These are phyloP conservation scores for Amia ocellicauda DNA, from an alignment of 2,113 vertebrate species.

Conservation along the genomic window DNA sequence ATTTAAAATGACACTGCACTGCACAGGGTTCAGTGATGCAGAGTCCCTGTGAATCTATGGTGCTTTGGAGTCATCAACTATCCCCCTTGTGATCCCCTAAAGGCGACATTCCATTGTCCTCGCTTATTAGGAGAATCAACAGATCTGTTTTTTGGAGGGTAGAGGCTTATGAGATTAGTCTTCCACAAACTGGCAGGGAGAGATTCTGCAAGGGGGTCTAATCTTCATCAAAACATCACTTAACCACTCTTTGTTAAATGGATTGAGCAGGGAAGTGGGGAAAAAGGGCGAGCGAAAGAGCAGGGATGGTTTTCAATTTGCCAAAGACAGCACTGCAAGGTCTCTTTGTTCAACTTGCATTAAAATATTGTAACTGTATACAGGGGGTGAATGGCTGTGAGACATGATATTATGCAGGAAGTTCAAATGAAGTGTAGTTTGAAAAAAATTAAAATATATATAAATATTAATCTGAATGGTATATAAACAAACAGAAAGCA, in stretches of 20 bases:
- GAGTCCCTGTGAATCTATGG: too few relatives aligned
- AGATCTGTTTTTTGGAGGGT: not conserved
- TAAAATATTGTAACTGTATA: too few relatives aligned
- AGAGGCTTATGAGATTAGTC: not conserved
- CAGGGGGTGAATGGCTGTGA: too few relatives aligned
- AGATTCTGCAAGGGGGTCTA: not conserved
- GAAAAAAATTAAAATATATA: too few relatives aligned
- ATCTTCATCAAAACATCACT: not conserved
- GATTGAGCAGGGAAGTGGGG: not conserved
- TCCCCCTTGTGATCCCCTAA: not conserved
- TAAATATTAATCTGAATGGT: too few relatives aligned
- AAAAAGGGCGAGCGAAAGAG: not conserved
- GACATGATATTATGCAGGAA: too few relatives aligned
- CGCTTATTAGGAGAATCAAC: not conserved
- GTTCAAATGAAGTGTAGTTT: too few relatives aligned
- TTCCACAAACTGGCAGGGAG: not conserved
- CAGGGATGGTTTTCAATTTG: not conserved
- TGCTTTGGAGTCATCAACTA: conserved; percentile 7
- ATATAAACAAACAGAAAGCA: not conserved
- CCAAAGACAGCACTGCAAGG: not conserved
- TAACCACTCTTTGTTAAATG: not conserved
- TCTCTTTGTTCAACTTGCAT: too few relatives aligned
- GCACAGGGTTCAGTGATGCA: too few relatives aligned
- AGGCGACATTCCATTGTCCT: not conserved
- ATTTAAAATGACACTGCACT: too few relatives aligned